Evolutionary conservation across 2,888 invertebrate species (phyloP), one percentile per base, ranked within the genome.

Genomic region (Agrochola litura): DNA sequence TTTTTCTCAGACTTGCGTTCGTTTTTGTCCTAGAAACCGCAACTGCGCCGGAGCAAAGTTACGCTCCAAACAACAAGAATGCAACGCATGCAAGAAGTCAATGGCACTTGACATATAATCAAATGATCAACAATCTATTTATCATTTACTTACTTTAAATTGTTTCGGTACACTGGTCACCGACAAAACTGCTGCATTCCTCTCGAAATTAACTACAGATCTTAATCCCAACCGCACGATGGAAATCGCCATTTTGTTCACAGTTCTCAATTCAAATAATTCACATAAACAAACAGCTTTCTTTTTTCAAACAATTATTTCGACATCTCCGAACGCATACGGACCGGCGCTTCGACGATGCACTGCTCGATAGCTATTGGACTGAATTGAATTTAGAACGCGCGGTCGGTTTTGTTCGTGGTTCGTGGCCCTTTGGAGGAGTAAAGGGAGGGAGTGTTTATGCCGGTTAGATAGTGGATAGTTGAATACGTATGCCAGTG

Each of bases 211-310:
- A 68, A 93, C 89, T 76, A 92, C 92, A 46, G 93, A 91, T 86
- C 94, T 92, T 73, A 95, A 87, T 88, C 97, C 96, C 79, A 95
- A 90, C 89, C 96, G 93, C 89, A 96, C 91, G 71, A 97, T 84
- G 25, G 97, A 95, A 77, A 95, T 91, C 90, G 97, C 97, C 97
- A 97, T 97, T 89, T 93, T 94, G 82, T 84, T 73, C 81, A 80
- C 75, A 77, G 77, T 79, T 76, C 83, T 76, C 16, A 72, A 66
- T 84, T 84, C 77, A 84, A 81, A 81, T 72, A 78, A 77, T 77
- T 77, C 87, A 86, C 76, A 80, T 83, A 86, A 79, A 84, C 76
- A 81, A 81, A 78, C 73, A 61, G 73, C 76, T 84, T 84, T 80
- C 69, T 70, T 81, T 80, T 84, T 84, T 78, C 66, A 73, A 83